Conservation (phyloP, 2,113 vertebrate species). For the Ictalurus furcatus region DNA sequence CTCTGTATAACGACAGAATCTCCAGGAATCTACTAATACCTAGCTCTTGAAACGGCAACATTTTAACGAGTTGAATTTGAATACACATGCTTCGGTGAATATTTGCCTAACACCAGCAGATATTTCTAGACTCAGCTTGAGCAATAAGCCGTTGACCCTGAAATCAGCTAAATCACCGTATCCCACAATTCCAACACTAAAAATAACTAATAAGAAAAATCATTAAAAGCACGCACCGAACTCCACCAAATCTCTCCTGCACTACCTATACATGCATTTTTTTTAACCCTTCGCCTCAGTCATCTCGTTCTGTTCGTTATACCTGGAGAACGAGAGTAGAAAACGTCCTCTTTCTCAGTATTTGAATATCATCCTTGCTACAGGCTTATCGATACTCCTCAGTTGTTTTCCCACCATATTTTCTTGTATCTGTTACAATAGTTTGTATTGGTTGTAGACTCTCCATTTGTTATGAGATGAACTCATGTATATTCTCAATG, state of each 20-base stretch:
- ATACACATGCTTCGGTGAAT: conserved; percentile 7
- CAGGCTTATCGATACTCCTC: conserved; percentile 62
- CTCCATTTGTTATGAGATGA: conserved; percentile 68
- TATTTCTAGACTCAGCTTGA: conserved; percentile 46
- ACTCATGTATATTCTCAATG: conserved; percentile 68
- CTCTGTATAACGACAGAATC: not conserved
- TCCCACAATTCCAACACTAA: not conserved
- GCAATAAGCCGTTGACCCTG: conserved; percentile 48
- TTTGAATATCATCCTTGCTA: conserved; percentile 58
- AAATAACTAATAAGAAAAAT: not conserved
- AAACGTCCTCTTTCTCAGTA: conserved; percentile 64
- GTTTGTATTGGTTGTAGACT: conserved; percentile 72
- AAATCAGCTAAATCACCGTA: not conserved
- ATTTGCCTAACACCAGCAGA: conserved; percentile 51
- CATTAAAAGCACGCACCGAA: not conserved
- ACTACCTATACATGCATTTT: not conserved
- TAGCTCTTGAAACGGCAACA: not conserved
- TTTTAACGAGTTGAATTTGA: not conserved
- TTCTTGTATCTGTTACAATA: conserved; percentile 68
- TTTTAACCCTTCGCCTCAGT: not conserved
- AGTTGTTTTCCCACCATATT: conserved; percentile 58
- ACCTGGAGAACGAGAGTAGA: conserved; percentile 8
- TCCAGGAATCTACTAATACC: not conserved
- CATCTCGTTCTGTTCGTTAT: conserved; percentile 13
- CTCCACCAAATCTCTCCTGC: not conserved